Conservation (phyloP, 1,140 invertebrate genomes). For the Nasonia giraulti region DNA sequence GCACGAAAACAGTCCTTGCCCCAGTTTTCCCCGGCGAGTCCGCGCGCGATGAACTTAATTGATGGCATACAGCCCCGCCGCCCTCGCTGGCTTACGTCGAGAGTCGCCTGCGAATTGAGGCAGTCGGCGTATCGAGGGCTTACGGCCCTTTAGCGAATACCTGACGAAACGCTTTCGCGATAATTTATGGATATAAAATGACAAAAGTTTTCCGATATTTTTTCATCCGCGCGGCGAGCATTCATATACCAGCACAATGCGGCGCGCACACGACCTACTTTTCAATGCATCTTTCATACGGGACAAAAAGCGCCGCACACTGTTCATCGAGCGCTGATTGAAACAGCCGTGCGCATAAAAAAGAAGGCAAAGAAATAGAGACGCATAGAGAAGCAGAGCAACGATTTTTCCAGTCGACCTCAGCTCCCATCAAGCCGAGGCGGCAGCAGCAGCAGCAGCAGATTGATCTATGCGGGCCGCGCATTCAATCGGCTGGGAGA, state of each 20-base stretch:
- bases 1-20: constrained; percentile 29
- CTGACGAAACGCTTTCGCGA: too few relatives aligned
- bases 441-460: not conserved
- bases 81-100: too few relatives aligned
- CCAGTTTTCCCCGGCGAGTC: not conserved
- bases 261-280: not conserved
- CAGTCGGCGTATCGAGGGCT: too few relatives aligned
- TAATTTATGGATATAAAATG: not conserved
- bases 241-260: not conserved
- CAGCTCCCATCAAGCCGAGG: not conserved
- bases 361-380: not conserved
- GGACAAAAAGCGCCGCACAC: not conserved
- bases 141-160: too few relatives aligned
- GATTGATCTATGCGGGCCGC: constrained; percentile 8
- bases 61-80: too few relatives aligned
- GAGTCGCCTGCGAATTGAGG: too few relatives aligned
- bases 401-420: not conserved
- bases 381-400: not conserved
- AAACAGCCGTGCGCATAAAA: too few relatives aligned
- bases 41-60: not conserved
- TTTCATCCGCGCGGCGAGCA: not conserved
- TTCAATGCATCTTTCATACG: not conserved
- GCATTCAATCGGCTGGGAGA: constrained; percentile 18
- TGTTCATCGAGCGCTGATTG: not conserved
- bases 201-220: not conserved